Evolutionary conservation across 2,113 vertebrate genomes (phyloP), one percentile per base, ranked within the genome.

Genomic region (Athene noctua): DNA sequence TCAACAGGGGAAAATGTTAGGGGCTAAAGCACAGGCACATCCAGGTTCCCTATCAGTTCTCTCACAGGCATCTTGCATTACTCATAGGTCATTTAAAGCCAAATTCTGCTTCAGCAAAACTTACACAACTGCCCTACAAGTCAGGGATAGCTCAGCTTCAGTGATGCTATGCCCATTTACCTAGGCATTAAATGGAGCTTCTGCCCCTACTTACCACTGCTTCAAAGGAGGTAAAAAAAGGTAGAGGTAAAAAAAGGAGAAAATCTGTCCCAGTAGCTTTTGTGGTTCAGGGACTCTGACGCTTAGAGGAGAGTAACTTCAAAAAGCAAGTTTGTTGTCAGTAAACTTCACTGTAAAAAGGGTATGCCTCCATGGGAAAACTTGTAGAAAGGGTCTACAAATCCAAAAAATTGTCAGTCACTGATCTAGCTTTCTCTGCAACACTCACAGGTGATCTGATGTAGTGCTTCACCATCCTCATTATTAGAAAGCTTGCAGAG

Each of bases 91-190:
- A 78, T 29, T 62, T 88, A 67, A 90, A 90, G 75, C 20, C 74
- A 67, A 63, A 80, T 90, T 75, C 66, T 71, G 38, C 54, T 87
- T 70, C 67, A 79, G 29, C 49, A 34, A 51, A 68, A 42, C 18
- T 38, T n/a, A 40, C 0, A 0, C 19, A 44, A 70, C 44, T 47
- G 49, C 55, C 46, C 44, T 54, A 5, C 1, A 1, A 36, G 65
- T 26, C 54, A 66, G 34, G 42, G 17, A 26, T 1, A 78, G 77
- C 42, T 71, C 51, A 59, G 63, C 55, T n/a, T 67, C 40, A 42
- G 23, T 0, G 0, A 58, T 17, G 44, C 20, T 38, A 8, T 13
- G 34, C 23, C 80, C 2, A 0, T 58, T 71, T 32, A 38, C n/a
- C 70, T 14, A 22, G 68, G 17, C 55, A 66, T 16, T 38, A 80